Percentiles rank a stretch among this genome's conserved stretches.
Evolutionary conservation across 2,113 vertebrate genomes (phyloP).

Genomic region (Cacatua alba): DNA sequence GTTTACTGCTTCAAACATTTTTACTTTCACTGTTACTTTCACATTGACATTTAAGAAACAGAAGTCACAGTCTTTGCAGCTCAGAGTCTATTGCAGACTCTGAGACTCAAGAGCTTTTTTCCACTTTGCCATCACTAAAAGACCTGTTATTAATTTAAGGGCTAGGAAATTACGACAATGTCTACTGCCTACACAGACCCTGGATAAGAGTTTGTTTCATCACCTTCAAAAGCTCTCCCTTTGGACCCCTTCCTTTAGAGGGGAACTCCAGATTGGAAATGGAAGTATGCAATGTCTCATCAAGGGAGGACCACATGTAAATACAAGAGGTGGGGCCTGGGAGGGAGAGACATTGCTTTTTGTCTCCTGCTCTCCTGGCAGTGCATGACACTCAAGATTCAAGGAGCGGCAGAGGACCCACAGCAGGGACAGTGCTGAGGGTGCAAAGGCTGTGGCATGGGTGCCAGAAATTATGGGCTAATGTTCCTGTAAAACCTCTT

Average conservation of each 20-base stretch:
- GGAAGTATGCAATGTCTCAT: not conserved
- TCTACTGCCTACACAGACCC: not conserved
- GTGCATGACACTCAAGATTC: not conserved
- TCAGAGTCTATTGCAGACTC: not conserved
- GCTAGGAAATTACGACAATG: not conserved
- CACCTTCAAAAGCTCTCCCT: not conserved
- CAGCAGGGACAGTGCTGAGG: not conserved
- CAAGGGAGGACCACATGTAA: not conserved
- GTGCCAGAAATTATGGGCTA: not conserved
- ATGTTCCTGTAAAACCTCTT: not conserved
- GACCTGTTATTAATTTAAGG: not conserved
- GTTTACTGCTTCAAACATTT: not conserved
- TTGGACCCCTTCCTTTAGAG: not conserved
- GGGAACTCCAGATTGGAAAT: not conserved
- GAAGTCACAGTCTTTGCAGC: not conserved
- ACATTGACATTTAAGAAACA: not conserved
- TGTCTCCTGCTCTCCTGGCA: not conserved
- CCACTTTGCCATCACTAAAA: not conserved
- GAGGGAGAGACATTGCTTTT: not conserved
- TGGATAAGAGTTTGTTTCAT: not conserved
- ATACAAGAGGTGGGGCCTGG: accelerated
- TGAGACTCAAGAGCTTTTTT: not conserved
- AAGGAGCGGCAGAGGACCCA: not conserved
- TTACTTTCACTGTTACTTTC: slow-evolving; percentile 11
- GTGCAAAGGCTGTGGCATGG: not conserved